Conservation (phyloP, 1,140 invertebrate species). For the Alviniconcha marisindica region DNA sequence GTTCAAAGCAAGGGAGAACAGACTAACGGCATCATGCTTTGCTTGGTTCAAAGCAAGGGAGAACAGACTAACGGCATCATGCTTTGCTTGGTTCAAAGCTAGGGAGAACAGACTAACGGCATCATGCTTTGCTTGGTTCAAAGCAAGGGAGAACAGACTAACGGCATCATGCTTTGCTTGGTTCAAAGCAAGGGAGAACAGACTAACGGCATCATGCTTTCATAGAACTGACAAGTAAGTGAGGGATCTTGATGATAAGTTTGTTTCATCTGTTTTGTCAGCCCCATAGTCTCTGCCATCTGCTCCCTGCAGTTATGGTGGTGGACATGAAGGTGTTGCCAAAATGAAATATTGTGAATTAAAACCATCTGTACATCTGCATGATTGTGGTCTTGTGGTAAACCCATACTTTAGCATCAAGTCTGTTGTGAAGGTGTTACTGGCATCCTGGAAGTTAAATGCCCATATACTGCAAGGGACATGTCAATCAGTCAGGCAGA, state of each 20-base stretch:
- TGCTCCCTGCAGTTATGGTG: neutral
- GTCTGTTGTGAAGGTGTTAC: constrained; percentile 28
- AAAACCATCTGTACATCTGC: neutral
- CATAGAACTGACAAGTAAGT: neutral
- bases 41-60: too few relatives aligned
- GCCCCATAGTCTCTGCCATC: neutral
- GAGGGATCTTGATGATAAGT: neutral
- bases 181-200: too few relatives aligned
- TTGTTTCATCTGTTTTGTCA: neutral
- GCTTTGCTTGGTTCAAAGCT: too few relatives aligned
- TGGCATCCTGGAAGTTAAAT: constrained; percentile 45
- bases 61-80: too few relatives aligned
- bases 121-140: too few relatives aligned
- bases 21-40: too few relatives aligned
- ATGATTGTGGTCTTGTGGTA: neutral
- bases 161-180: too few relatives aligned
- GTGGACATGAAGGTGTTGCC: neutral
- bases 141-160: too few relatives aligned
- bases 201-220: too few relatives aligned
- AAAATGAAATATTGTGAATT: neutral
- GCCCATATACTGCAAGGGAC: constrained; percentile 40
- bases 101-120: too few relatives aligned
- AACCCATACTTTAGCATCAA: neutral
- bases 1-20: too few relatives aligned
- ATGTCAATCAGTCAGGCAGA: constrained; percentile 9